These are phyloP conservation scores for Cathartes aura DNA, from an alignment of 2,113 vertebrate genomes.

Conservation along the genomic window DNA sequence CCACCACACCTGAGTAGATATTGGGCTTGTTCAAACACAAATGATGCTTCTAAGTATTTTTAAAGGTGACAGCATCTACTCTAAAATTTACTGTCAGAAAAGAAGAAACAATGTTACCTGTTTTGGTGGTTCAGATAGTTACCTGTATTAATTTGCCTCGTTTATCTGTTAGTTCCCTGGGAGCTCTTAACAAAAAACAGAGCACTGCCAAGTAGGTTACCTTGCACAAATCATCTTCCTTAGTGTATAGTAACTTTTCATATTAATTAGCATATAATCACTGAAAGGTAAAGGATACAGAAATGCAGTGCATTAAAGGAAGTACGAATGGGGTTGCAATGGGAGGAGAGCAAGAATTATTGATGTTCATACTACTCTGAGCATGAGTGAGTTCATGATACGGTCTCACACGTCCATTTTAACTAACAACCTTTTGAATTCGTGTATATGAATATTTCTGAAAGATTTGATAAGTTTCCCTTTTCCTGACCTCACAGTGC, in stretches of 20 bases:
- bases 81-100: not conserved
- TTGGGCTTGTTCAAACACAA: not conserved
- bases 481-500: not conserved
- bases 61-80: not conserved
- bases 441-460: not conserved
- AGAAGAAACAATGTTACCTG: not conserved
- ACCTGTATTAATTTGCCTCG: not conserved
- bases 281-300: not conserved
- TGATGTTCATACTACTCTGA: not conserved
- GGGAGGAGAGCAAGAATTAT: not conserved
- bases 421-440: not conserved
- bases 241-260: not conserved
- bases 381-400: not conserved
- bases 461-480: not conserved
- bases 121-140: not conserved
- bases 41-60: not conserved
- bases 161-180: not conserved
- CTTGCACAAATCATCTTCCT: not conserved
- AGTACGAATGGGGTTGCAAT: not conserved
- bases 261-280: not conserved
- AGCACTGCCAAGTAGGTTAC: not conserved
- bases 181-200: not conserved
- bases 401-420: not conserved
- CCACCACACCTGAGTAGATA: not conserved
- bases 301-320: not conserved